A percentile compares a stretch with the other conserved stretches of the same genome.
Conservation (phyloP, 2,888 invertebrate species). For the Andrena flavipes region DNA sequence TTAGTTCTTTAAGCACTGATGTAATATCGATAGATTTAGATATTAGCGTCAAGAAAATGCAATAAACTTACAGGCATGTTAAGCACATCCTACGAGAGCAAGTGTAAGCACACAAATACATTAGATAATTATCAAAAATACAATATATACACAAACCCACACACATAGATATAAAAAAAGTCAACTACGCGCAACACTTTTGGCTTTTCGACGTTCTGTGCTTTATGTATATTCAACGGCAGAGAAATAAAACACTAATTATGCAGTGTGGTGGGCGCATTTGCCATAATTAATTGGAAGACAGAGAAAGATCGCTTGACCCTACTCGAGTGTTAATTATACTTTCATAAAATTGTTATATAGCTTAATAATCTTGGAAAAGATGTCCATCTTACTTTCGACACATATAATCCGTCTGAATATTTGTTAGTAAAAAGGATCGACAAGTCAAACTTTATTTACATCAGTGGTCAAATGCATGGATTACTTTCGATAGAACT, state of each 20-base stretch:
- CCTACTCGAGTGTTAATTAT: constrained; percentile 9
- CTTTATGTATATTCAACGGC: neutral
- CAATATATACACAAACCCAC: constrained; percentile 39
- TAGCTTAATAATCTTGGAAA: constrained; percentile 41
- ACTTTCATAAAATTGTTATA: constrained; percentile 20
- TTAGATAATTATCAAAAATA: constrained; percentile 64
- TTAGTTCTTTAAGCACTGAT: constrained; percentile 37
- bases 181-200: neutral
- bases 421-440: constrained; percentile 60
- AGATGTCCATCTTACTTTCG: constrained; percentile 58
- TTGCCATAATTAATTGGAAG: constrained; percentile 11
- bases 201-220: neutral
- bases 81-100: constrained; percentile 83
- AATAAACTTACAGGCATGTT: constrained; percentile 84
- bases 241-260: neutral
- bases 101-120: constrained; percentile 83
- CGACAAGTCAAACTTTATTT: constrained; percentile 56
- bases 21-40: constrained; percentile 42
- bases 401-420: constrained; percentile 47
- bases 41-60: constrained; percentile 66
- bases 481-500: constrained; percentile 61
- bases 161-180: constrained; percentile 49
- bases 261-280: constrained; percentile 5
- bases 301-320: constrained; percentile 3
- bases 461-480: constrained; percentile 58